Base-by-base conservation (phyloP, 1,140 invertebrate species). In the Ladona fulva region DNA sequence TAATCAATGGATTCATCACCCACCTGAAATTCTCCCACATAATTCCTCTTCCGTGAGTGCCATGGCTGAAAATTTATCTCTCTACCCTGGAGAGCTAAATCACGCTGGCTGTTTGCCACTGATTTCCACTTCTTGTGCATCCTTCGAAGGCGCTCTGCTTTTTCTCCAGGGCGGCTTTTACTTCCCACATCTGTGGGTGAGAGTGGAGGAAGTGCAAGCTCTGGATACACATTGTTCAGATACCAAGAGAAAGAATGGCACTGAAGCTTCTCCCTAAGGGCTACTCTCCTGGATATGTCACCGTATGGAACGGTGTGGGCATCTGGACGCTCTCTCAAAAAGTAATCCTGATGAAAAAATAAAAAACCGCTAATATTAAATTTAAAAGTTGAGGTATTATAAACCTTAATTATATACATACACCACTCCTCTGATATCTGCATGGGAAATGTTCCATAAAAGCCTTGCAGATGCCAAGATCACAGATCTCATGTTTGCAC, bases 181-280 rank as follows among this genome's bases (percentile, higher is more conserved):
- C 10, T 75, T 76, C 73, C 16, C 14, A 29, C 37, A 7, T 37
- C 75, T 29, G 74, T 73, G 1, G 44, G 66, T 19, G 42, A 87
- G 77, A 93, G 90, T 24, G 89, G 89, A 0, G 92, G 91, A 19
- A 91, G 81, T 59, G 89, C 87, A 75, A 96, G 82, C 84, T 96
- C 93, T 0, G 95, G 95, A 84, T 97, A 97, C 7, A 99, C 89
- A 83, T 93, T 94, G 75, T 97, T 91, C 79, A 99, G 86, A 83
- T 98, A 99, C 97, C 97, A 99, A 44, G 92, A 88, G 83, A 99
- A 99, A 77, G 91, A 89, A 79, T 95, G 91, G 84, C 97, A 99
- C 5, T 92, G 86, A 0, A 97, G 85, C 25, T 86, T 84, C 78
- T 93, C 86, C 3, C 95, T 86, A 12, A 97, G 84, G 74, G 87